phyloP scores from a whole-genome alignment of 2,113 vertebrate species.

The Ictalurus furcatus region DNA sequence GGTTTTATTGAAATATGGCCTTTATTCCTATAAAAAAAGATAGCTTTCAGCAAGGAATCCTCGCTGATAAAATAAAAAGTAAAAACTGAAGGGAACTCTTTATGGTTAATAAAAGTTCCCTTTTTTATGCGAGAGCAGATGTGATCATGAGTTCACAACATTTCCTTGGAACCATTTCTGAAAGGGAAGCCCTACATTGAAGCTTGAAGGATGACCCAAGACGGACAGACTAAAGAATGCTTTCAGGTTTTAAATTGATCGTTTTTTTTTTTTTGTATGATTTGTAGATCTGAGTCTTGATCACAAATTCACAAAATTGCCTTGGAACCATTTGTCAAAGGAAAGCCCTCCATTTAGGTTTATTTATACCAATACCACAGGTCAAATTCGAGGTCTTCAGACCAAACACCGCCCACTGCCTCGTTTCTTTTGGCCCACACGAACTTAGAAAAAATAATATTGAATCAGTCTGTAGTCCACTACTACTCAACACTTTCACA shows the following conservation, averaged over 20 bases:
- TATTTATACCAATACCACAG: conserved; percentile 1
- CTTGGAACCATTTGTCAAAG: neutral
- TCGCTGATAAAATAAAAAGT: neutral
- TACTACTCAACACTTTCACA: neutral
- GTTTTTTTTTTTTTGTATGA: neutral
- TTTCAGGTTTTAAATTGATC: neutral
- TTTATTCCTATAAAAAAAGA: neutral
- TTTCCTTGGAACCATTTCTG: neutral
- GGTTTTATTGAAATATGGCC: neutral
- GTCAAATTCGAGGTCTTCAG: neutral
- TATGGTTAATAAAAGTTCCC: too few species aligned
- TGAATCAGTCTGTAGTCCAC: neutral
- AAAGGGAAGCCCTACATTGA: neutral
- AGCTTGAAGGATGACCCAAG: neutral
- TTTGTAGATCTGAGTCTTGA: neutral
- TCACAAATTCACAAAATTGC: neutral
- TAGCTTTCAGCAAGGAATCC: neutral
- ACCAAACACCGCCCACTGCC: neutral
- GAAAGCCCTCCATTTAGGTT: neutral
- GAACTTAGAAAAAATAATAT: neutral
- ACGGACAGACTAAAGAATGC: neutral
- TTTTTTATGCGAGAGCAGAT: neutral
- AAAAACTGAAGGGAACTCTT: neutral
- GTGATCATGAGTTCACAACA: neutral
- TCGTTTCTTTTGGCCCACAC: neutral